Conservation (phyloP, 2,113 vertebrate genomes). For the Trematocara nigrifrons region DNA sequence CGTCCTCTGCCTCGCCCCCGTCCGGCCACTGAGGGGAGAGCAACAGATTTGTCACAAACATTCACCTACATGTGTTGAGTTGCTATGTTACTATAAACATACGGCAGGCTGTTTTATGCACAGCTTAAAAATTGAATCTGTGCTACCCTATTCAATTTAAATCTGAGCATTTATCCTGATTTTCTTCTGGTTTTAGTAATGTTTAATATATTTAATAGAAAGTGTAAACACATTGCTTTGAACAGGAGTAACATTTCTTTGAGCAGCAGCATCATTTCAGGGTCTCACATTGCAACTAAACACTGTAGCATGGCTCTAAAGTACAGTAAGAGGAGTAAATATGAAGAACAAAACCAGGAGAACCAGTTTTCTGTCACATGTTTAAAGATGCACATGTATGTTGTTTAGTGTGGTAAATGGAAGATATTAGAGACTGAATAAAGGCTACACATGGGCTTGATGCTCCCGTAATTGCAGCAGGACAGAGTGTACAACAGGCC, state of each 20-base stretch:
- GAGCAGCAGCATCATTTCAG: background rate
- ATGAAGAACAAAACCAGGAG: background rate
- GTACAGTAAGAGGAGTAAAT: background rate
- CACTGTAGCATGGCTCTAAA: background rate
- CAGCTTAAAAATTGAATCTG: background rate
- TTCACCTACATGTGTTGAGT: background rate
- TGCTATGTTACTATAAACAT: background rate
- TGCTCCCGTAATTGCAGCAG: background rate
- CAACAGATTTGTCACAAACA: background rate
- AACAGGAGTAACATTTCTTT: background rate
- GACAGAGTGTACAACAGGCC: background rate
- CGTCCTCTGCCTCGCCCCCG: slow-evolving; percentile 88
- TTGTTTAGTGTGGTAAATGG: background rate
- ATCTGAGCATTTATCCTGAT: background rate
- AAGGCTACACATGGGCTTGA: background rate
- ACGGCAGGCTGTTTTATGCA: too few species aligned
- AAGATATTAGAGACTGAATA: background rate
- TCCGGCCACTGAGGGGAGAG: slow-evolving; percentile 80
- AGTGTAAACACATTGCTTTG: background rate
- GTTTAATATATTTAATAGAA: background rate
- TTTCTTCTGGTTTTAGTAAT: background rate
- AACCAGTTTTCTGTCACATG: background rate
- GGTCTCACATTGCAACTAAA: background rate
- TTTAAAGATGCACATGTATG: background rate
- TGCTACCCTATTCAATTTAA: background rate